Evolutionary conservation across 35 echinoderm and acorn worm genomes (phyloP).

Genomic region (Apostichopus parvimensis): DNA sequence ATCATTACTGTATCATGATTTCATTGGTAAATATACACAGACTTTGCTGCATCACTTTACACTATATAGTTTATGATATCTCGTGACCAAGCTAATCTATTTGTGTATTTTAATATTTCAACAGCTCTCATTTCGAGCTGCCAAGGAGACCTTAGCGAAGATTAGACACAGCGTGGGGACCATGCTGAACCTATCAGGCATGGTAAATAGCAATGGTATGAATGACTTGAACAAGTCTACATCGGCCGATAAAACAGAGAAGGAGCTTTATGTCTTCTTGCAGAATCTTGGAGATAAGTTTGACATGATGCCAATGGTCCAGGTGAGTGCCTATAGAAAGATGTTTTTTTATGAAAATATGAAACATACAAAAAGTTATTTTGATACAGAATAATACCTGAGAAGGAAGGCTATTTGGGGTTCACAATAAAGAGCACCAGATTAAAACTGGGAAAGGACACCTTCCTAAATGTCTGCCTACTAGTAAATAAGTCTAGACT

Average conservation of each 20-base stretch:
- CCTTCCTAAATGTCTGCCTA: too few relatives aligned
- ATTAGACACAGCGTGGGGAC: conserved; percentile 44
- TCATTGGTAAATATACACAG: too few relatives aligned
- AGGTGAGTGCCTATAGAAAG: not conserved
- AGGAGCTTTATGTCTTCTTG: conserved; percentile 35
- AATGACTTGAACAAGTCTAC: conserved; percentile 37
- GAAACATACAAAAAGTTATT: not conserved
- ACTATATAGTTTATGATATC: not conserved
- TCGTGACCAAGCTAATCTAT: not conserved
- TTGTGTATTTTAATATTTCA: not conserved
- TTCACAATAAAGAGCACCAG: too few relatives aligned
- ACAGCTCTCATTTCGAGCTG: conserved; percentile 56
- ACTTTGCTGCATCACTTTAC: too few relatives aligned
- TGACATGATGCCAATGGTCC: conserved; percentile 33
- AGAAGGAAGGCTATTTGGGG: too few relatives aligned
- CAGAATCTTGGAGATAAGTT: conserved; percentile 39
- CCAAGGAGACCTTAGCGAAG: conserved; percentile 30
- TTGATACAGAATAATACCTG: not conserved
- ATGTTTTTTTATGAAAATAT: not conserved
- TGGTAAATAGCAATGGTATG: conserved; percentile 5
- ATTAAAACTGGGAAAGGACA: too few relatives aligned
- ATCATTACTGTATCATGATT: too few relatives aligned
- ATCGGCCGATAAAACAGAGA: conserved; percentile 25
- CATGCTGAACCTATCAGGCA: conserved; percentile 37
- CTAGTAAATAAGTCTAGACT: too few relatives aligned